Base-by-base conservation (phyloP, 2,888 invertebrate species). In the Eumerus sabulonum region DNA sequence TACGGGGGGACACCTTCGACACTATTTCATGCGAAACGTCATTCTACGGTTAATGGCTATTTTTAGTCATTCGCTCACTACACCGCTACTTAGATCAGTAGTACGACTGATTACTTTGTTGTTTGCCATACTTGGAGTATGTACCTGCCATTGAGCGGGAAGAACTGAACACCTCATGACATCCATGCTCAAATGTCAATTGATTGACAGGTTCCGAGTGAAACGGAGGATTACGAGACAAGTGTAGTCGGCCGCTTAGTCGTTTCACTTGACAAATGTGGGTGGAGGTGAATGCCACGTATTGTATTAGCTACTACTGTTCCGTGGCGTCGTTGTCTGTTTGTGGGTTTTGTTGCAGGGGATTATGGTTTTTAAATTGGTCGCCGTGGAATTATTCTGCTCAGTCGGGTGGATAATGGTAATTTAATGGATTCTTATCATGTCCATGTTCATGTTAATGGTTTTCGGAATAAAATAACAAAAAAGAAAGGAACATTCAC, bases 291-390 rank as follows among this genome's bases (percentile, higher is more conserved):
- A n/a, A 40, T 40, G 11, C 40, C 5, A 40, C 3, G 2, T 5
- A 40, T 40, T 40, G 3, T 9, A 40, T 1, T 40, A n/a, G n/a
- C 40, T 40, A 9, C 40, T 40, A n/a, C 40, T 27, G 40, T 40
- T 40, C 11, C 5, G 40, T 3, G 11, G 9, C 40, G n/a, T 27
- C 3, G 1, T 40, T 40, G 40, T 40, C 12, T 40, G n/a, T 3
- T 40, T 3, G 40, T n/a, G 40, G 40, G 40, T 40, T 27, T 40
- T 40, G 40, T 40, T n/a, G 40, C n/a, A n/a, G 11, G 40, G 40
- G 11, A 40, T 40, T 40, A 40, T 11, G 5, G 40, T n/a, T n/a
- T 40, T 40, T 7, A n/a, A 40, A 40, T 9, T 40, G 40, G 9
- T 5, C 1, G 40, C 40, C 40, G 2, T 40, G 40, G 40, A 40